Percentiles rank a stretch among this genome's conserved stretches.
These are phyloP conservation scores for Condylura cristata DNA, from an alignment of 2,113 vertebrate species.

Conservation along the genomic window DNA sequence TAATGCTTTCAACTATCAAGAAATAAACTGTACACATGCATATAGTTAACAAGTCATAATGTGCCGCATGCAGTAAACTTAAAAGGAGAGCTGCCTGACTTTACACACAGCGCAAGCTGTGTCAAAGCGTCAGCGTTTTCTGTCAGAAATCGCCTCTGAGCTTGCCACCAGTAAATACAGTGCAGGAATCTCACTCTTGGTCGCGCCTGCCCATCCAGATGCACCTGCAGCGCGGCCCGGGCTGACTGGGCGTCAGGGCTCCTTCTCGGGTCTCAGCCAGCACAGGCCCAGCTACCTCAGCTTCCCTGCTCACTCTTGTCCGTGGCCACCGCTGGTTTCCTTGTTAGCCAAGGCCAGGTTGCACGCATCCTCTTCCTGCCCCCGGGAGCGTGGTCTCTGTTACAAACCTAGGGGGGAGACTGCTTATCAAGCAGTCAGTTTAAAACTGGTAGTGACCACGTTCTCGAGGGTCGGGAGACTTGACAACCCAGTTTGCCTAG, in stretches of 20 bases:
- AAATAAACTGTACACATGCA: constrained; percentile 45
- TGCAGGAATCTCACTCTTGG: constrained; percentile 49
- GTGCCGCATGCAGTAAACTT: constrained; percentile 26
- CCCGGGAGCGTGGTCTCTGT: neutral
- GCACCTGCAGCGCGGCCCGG: neutral
- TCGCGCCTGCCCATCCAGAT: constrained; percentile 30
- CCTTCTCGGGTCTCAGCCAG: neutral
- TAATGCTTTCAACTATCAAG: constrained; percentile 15
- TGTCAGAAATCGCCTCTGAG: constrained; percentile 64
- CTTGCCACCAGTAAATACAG: constrained; percentile 34
- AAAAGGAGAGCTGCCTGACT: constrained; percentile 42
- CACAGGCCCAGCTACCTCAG: neutral
- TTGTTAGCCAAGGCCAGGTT: neutral
- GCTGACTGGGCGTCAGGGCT: neutral
- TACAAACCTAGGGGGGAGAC: neutral
- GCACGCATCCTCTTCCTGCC: constrained; percentile 26
- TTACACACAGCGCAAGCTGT: constrained; percentile 46
- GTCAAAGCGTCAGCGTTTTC: constrained; percentile 65
- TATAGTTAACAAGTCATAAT: constrained; percentile 54
- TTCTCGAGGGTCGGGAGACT: constrained; percentile 55
- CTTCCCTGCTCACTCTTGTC: neutral
- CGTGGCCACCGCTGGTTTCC: constrained; percentile 12
- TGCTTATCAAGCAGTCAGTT: constrained; percentile 18
- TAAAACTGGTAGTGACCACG: constrained; percentile 7
- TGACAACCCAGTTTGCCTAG: constrained; percentile 46